Conservation (phyloP, 2,113 vertebrate species). For the Rhizomys pruinosus region DNA sequence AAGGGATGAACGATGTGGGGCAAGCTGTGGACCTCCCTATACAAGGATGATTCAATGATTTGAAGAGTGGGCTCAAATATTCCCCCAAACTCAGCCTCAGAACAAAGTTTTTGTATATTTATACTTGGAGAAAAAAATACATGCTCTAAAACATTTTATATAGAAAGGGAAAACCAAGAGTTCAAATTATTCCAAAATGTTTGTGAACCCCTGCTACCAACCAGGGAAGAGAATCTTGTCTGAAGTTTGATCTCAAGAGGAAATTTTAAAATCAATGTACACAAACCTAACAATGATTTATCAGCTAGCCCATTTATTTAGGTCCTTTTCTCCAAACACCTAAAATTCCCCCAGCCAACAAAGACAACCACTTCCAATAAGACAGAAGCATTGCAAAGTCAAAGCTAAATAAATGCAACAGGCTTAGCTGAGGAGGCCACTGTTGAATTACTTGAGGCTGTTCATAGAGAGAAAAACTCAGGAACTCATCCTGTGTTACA, state of each 20-base stretch:
- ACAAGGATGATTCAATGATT: not conserved
- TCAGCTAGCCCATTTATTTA: slow-evolving; percentile 11
- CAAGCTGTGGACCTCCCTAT: not conserved
- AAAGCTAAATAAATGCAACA: slow-evolving; percentile 48
- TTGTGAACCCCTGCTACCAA: not conserved
- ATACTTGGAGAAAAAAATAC: not conserved
- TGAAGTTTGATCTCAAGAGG: not conserved
- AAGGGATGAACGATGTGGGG: not conserved
- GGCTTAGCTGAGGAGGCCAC: not conserved
- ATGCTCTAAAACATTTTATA: not conserved
- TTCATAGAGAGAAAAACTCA: not conserved
- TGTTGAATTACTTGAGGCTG: not conserved
- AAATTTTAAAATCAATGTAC: slow-evolving; percentile 22
- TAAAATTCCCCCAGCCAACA: slow-evolving; percentile 28
- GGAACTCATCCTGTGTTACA: not conserved
- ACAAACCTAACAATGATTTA: not conserved
- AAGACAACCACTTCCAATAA: slow-evolving; percentile 35
- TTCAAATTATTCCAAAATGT: not conserved
- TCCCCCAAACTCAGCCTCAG: not conserved
- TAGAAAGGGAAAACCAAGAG: not conserved
- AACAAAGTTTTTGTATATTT: slow-evolving; percentile 29
- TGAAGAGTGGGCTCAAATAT: not conserved
- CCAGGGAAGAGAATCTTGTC: not conserved
- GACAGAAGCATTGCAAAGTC: not conserved
- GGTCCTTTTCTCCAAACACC: slow-evolving; percentile 37